Evolutionary conservation across 2,113 vertebrate species (phyloP).

Genomic region (Motacilla alba): DNA sequence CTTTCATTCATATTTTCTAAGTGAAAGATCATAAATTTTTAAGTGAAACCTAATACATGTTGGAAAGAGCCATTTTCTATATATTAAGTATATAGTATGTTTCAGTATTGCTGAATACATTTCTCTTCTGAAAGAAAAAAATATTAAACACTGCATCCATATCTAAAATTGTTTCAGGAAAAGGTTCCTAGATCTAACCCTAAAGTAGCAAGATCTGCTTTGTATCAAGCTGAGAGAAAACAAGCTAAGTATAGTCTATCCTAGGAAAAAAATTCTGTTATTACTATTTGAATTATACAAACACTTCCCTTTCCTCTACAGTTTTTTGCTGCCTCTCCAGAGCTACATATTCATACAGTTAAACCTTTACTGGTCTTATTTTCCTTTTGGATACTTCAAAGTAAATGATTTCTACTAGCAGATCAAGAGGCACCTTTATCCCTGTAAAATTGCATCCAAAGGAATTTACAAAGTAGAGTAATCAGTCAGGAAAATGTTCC

Average conservation of each 20-base stretch:
- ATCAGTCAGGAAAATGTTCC: not conserved
- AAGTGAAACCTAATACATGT: not conserved
- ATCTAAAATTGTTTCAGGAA: not conserved
- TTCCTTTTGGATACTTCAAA: not conserved
- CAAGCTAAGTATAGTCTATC: accelerated
- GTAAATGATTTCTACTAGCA: not conserved
- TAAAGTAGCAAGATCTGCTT: not conserved
- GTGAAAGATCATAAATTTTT: not conserved
- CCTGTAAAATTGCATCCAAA: not conserved
- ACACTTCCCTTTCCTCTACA: not conserved
- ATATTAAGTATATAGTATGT: accelerated
- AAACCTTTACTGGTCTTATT: not conserved
- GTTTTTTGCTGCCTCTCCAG: not conserved
- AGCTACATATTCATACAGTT: not conserved
- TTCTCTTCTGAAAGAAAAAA: not conserved
- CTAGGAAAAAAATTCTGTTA: not conserved
- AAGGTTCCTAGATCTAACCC: not conserved
- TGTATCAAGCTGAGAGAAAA: not conserved
- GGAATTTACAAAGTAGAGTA: not conserved
- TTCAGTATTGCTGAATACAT: not conserved
- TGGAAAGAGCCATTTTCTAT: not conserved
- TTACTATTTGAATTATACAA: not conserved
- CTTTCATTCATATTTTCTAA: not conserved
- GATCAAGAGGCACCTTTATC: not conserved
- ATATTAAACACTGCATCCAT: not conserved